Conservation (phyloP, 2,113 vertebrate species). For the Burhinus oedicnemus region DNA sequence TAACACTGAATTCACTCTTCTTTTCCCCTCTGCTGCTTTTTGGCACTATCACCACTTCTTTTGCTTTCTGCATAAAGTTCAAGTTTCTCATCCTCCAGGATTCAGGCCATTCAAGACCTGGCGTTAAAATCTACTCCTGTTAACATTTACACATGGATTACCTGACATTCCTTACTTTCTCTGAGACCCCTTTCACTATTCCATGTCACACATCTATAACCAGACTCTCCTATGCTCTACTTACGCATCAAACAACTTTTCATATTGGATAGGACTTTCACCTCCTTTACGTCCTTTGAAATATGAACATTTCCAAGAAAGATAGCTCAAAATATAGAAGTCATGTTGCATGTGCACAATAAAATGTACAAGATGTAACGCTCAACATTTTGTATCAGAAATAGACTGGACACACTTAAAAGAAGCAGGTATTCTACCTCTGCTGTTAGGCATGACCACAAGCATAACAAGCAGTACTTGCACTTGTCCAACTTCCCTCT, state of each 20-base stretch:
- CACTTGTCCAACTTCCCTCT: background rate
- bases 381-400: background rate
- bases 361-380: accelerated
- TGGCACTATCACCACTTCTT: background rate
- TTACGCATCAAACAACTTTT: background rate
- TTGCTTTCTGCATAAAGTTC: background rate
- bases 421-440: background rate
- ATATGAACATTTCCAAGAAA: background rate
- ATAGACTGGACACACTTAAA: background rate
- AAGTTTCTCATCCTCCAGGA: background rate
- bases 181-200: background rate
- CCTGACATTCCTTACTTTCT: background rate
- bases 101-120: background rate
- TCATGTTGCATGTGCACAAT: accelerated
- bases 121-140: background rate
- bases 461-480: background rate
- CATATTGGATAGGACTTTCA: background rate
- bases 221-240: background rate
- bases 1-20: background rate
- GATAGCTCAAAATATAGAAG: background rate
- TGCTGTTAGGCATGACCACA: background rate
- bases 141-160: background rate
- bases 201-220: accelerated
- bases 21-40: background rate
- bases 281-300: background rate